Evolutionary conservation across 1,140 invertebrate genomes (phyloP).

Genomic region (Gryon sp.): DNA sequence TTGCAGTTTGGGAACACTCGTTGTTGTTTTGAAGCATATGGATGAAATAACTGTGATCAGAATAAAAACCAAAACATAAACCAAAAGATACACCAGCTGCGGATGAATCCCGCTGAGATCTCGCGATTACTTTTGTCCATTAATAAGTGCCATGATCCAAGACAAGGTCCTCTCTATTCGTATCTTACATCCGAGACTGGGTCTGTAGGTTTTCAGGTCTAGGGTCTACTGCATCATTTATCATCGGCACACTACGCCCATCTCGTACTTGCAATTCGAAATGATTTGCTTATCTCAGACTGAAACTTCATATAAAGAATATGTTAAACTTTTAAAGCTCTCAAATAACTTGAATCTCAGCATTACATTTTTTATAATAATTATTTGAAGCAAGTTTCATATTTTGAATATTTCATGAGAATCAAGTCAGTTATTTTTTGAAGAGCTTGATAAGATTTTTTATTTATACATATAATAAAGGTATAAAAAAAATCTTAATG

Average conservation of each 20-base stretch:
- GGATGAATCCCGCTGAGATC: slow-evolving; percentile 75
- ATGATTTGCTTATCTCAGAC: too few species aligned
- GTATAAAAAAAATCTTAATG: too few species aligned
- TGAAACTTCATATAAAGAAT: too few species aligned
- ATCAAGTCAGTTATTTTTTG: too few species aligned
- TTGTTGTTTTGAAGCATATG: slow-evolving; percentile 60
- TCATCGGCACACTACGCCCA: slow-evolving; percentile 71
- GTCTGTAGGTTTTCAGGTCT: slow-evolving; percentile 76
- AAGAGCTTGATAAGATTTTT: too few species aligned
- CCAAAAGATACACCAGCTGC: slow-evolving; percentile 66
- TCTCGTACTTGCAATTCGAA: slow-evolving; percentile 37
- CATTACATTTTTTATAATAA: too few species aligned
- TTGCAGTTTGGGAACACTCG: slow-evolving; percentile 35
- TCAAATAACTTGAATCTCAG: too few species aligned
- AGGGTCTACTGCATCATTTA: slow-evolving; percentile 76
- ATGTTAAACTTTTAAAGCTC: too few species aligned
- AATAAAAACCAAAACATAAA: slow-evolving; percentile 50
- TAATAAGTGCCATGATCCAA: slow-evolving; percentile 77
- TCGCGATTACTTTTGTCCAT: slow-evolving; percentile 78
- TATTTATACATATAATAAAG: too few species aligned
- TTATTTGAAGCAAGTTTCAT: too few species aligned
- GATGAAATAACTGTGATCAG: slow-evolving; percentile 61
- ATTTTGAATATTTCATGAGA: too few species aligned
- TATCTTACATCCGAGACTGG: slow-evolving; percentile 66
- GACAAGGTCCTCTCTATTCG: slow-evolving; percentile 70